These are phyloP conservation scores for Leuciscus waleckii DNA, from an alignment of 2,797 vertebrate species.

Conservation along the genomic window DNA sequence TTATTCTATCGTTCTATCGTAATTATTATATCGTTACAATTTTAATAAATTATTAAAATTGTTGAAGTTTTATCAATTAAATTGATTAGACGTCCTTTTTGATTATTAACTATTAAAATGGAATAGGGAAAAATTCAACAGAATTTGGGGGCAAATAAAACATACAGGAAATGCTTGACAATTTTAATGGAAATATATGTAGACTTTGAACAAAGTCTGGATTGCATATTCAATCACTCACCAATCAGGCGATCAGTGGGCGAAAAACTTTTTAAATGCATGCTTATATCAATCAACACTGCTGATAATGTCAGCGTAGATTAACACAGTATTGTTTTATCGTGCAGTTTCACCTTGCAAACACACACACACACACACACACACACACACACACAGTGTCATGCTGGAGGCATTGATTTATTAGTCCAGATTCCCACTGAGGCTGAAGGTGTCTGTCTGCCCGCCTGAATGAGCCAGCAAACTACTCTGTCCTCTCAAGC, in stretches of 20 bases:
- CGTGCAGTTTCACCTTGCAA: slow-evolving; percentile 8
- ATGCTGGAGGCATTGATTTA: slow-evolving; percentile 55
- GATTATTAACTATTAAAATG: background rate
- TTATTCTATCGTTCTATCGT: too few relatives aligned
- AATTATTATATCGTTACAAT: background rate
- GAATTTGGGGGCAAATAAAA: background rate
- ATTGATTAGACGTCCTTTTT: background rate
- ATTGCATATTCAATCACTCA: too few relatives aligned
- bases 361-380: slow-evolving; percentile 23
- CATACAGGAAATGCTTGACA: background rate
- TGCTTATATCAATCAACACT: background rate
- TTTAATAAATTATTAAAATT: background rate
- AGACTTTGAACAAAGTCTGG: background rate
- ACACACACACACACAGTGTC: background rate
- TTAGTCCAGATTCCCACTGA: slow-evolving; percentile 56
- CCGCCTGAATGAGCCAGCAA: slow-evolving; percentile 59
- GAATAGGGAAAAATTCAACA: too few relatives aligned
- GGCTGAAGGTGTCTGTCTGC: slow-evolving; percentile 63
- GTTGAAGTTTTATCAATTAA: background rate
- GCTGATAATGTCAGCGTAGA: background rate
- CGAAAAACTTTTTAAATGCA: background rate
- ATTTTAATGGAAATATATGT: background rate
- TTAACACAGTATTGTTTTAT: slow-evolving; percentile 16
- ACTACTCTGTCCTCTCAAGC: slow-evolving; percentile 56
- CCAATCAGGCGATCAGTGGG: background rate